phyloP scores from a whole-genome alignment of 2,797 vertebrate species.

The Semotilus atromaculatus region DNA sequence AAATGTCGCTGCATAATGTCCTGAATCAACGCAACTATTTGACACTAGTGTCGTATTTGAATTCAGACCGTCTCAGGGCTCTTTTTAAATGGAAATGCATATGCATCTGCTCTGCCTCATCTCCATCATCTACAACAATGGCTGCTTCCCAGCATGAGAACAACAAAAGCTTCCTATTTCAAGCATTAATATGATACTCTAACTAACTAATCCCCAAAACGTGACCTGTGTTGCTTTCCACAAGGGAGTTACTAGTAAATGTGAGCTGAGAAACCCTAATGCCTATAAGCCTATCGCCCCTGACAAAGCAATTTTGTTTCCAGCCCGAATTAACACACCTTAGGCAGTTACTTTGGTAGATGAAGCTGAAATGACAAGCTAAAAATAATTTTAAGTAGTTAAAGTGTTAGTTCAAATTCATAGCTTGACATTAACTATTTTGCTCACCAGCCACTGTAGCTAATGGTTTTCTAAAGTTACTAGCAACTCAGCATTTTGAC shows the following conservation, averaged over 20 bases:
- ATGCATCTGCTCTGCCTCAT: conserved; percentile 39
- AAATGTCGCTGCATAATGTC: conserved; percentile 39
- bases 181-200: conserved; percentile 6
- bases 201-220: not conserved
- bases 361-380: conserved; percentile 1
- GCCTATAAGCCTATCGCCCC: not conserved
- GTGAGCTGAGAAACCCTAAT: not conserved
- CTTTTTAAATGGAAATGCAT: conserved; percentile 58
- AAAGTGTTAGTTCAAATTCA: no score
- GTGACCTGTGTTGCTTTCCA: not conserved
- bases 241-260: not conserved
- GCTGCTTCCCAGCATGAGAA: not conserved
- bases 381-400: not conserved
- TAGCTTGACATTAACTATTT: no score
- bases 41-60: conserved; percentile 33
- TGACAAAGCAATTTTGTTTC: conserved; percentile 3
- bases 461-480: no score
- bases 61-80: conserved; percentile 42
- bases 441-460: no score
- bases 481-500: no score
- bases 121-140: conserved; percentile 45
- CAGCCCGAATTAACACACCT: not conserved
- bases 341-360: conserved; percentile 3
- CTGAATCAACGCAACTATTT: conserved; percentile 39
- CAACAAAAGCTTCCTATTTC: conserved; percentile 2